A percentile compares a stretch with the other conserved stretches of the same genome.
Conservation (phyloP, 2,888 invertebrate genomes). For the Anthophora plumipes region DNA sequence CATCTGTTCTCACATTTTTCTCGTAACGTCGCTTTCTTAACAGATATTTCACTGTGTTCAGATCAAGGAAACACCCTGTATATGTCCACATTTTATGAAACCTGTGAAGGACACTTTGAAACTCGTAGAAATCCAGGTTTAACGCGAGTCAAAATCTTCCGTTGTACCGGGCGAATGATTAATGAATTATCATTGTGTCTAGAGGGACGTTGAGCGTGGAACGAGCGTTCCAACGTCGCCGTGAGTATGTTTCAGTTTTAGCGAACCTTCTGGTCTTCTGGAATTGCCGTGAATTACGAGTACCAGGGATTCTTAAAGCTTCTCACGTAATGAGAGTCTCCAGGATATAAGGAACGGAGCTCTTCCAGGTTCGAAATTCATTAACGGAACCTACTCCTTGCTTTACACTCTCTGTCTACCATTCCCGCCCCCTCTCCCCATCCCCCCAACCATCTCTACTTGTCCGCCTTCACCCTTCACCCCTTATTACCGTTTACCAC, state of each 20-base stretch:
- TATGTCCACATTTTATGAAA: no score
- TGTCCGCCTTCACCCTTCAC: slow-evolving; percentile 16
- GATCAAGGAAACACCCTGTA: no score
- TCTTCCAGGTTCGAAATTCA: slow-evolving; percentile 76
- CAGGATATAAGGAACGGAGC: slow-evolving; percentile 70
- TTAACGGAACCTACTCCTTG: slow-evolving; percentile 71
- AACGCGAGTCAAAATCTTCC: slow-evolving; percentile 19
- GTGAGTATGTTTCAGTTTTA: slow-evolving; percentile 67
- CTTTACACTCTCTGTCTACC: slow-evolving; percentile 45
- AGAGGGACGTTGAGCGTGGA: slow-evolving; percentile 47
- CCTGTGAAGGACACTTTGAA: no score
- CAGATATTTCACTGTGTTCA: no score
- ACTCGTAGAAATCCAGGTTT: neutral
- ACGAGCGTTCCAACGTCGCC: slow-evolving; percentile 74
- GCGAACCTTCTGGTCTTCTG: slow-evolving; percentile 66
- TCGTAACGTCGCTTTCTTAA: no score
- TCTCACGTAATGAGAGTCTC: slow-evolving; percentile 79
- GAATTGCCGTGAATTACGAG: slow-evolving; percentile 76
- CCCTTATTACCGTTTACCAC: slow-evolving; percentile 35
- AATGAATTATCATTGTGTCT: slow-evolving; percentile 71
- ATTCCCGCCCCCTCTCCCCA: slow-evolving; percentile 30
- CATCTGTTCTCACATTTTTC: no score
- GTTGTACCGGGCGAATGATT: slow-evolving; percentile 60
- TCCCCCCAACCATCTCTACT: neutral
- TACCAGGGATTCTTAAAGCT: slow-evolving; percentile 77